Conservation (phyloP, 2,797 vertebrate genomes). For the Parambassis ranga region DNA sequence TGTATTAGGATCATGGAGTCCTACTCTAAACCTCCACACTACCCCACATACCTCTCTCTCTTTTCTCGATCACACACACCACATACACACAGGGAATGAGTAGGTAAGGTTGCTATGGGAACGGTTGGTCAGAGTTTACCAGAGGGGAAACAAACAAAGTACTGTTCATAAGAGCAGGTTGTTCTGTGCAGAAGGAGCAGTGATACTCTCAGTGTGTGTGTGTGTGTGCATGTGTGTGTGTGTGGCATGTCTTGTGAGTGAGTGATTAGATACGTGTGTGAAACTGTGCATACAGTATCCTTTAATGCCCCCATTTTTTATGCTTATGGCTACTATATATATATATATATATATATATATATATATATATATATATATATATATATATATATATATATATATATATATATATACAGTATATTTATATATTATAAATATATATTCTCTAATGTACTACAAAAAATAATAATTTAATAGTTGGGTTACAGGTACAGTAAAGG, state of each 20-base stretch:
- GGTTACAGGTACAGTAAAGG: no score
- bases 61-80: constrained; percentile 18
- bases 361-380: no score
- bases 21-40: constrained; percentile 25
- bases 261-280: constrained; percentile 9
- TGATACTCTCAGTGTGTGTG: constrained; percentile 32
- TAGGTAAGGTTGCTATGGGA: constrained; percentile 82
- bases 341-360: no score
- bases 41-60: constrained; percentile 26
- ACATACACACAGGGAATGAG: constrained; percentile 63
- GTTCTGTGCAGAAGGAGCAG: constrained; percentile 48
- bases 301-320: constrained; percentile 2
- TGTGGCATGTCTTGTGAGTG: constrained; percentile 3
- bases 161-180: constrained; percentile 76
- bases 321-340: neutral
- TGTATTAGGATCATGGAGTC: constrained; percentile 28
- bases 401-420: no score
- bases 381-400: no score
- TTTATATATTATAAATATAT: no score
- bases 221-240: constrained; percentile 16
- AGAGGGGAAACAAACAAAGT: constrained; percentile 85
- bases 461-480: no score
- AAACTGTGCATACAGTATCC: neutral
- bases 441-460: no score
- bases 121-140: constrained; percentile 82